phyloP scores from a whole-genome alignment of 2,113 vertebrate species.

The Scomber japonicus region DNA sequence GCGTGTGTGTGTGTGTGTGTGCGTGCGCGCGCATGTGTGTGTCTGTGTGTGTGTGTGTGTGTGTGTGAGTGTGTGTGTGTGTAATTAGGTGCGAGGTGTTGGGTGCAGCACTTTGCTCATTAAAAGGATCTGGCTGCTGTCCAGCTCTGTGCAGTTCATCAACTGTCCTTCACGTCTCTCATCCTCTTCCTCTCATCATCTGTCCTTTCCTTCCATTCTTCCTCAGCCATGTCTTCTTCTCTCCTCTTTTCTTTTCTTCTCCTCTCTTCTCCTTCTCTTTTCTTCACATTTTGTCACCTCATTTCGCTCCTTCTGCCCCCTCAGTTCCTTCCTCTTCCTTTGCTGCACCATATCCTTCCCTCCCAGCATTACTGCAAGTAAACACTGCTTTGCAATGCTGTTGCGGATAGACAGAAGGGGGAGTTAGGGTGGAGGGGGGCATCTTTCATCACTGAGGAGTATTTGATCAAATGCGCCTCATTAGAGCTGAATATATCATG shows the following conservation, averaged over 20 bases:
- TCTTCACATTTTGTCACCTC: slow-evolving; percentile 38
- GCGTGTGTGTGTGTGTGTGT: slow-evolving; percentile 48
- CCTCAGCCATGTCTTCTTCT: slow-evolving; percentile 38
- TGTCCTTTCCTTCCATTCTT: slow-evolving; percentile 58
- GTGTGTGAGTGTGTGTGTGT: slow-evolving; percentile 37
- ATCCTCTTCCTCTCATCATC: slow-evolving; percentile 64
- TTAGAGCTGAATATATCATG: slow-evolving; percentile 49
- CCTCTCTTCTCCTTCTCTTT: background rate
- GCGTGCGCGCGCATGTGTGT: slow-evolving; percentile 37
- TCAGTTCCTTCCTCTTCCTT: slow-evolving; percentile 26
- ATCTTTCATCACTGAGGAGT: slow-evolving; percentile 41
- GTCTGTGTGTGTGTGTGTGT: slow-evolving; percentile 38
- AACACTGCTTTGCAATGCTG: slow-evolving; percentile 37
- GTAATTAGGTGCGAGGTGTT: slow-evolving; percentile 76
- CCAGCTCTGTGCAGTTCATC: slow-evolving; percentile 82
- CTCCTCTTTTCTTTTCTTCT: background rate
- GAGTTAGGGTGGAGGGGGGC: background rate
- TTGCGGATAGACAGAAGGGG: slow-evolving; percentile 15
- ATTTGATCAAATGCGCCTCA: slow-evolving; percentile 57
- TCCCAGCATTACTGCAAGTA: slow-evolving; percentile 40
- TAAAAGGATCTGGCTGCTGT: slow-evolving; percentile 81
- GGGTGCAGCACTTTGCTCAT: slow-evolving; percentile 81
- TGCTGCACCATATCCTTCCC: slow-evolving; percentile 26
- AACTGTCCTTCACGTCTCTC: slow-evolving; percentile 79
- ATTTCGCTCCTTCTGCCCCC: too few species aligned